These are phyloP conservation scores for Campylorhamphus procurvoides DNA, from an alignment of 2,113 vertebrate genomes.

Conservation along the genomic window DNA sequence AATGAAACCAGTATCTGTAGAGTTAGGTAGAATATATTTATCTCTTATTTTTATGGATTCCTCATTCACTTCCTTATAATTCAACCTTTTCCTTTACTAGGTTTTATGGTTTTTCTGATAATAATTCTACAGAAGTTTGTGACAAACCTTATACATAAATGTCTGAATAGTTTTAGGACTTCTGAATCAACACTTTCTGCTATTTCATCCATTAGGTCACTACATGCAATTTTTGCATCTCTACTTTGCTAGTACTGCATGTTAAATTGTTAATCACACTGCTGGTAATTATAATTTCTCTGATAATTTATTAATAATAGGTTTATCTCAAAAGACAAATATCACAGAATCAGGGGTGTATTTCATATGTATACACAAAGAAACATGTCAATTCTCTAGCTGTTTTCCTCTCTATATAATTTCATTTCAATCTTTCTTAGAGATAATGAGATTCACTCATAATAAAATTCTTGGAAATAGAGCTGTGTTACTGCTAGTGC, in stretches of 20 bases:
- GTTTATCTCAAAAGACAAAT: not conserved
- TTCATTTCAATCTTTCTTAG: not conserved
- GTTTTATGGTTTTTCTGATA: not conserved
- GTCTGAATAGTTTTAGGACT: not conserved
- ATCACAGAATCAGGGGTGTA: not conserved
- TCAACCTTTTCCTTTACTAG: not conserved
- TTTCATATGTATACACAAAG: not conserved
- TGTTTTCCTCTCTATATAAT: not conserved
- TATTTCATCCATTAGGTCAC: not conserved
- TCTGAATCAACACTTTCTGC: not conserved
- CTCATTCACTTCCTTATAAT: not conserved
- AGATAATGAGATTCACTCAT: not conserved
- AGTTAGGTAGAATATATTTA: not conserved
- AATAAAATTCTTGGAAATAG: not conserved
- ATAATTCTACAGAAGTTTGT: not conserved
- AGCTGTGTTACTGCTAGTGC: not conserved
- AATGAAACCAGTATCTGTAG: not conserved
- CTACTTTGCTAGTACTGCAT: not conserved
- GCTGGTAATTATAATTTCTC: not conserved
- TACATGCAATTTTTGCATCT: not conserved
- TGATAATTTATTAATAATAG: not conserved
- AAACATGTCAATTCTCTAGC: not conserved
- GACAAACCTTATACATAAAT: not conserved
- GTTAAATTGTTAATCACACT: not conserved
- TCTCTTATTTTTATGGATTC: not conserved